Evolutionary conservation across 2,113 vertebrate genomes (phyloP).

Genomic region (Chascanopsetta lugubris): DNA sequence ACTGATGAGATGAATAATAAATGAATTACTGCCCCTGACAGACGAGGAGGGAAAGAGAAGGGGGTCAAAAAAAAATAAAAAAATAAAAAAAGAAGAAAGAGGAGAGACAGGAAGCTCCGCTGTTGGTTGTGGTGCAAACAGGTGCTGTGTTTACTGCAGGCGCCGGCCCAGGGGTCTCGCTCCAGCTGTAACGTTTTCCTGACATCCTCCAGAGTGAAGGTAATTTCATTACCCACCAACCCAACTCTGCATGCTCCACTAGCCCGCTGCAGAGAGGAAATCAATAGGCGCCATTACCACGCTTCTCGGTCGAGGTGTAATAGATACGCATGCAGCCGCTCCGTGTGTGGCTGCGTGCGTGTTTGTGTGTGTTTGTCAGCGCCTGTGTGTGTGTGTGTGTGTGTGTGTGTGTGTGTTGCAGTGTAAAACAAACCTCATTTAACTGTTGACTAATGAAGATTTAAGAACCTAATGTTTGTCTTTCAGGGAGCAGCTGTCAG

Average conservation of each 20-base stretch:
- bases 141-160: constrained; percentile 58
- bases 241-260: constrained; percentile 69
- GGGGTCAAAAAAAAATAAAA: too few species aligned
- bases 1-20: constrained; percentile 76
- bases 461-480: constrained; percentile 70
- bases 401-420: constrained; percentile 36
- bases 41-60: not conserved
- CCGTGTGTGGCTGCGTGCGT: constrained; percentile 2
- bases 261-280: constrained; percentile 57
- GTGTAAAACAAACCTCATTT: constrained; percentile 74
- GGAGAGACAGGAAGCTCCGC: constrained; percentile 45
- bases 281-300: constrained; percentile 75
- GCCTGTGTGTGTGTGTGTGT: constrained; percentile 1
- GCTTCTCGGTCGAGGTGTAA: constrained; percentile 63
- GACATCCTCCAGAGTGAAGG: constrained; percentile 60
- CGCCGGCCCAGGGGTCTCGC: constrained; percentile 34
- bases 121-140: constrained; percentile 48
- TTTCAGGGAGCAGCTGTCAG: constrained; percentile 69
- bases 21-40: constrained; percentile 59
- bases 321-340: constrained; percentile 46
- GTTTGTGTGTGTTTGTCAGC: constrained; percentile 48
- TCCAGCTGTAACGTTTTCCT: constrained; percentile 60
- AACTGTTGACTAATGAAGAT: constrained; percentile 77
- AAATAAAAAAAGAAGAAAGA: not conserved
- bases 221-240: constrained; percentile 72